Evolutionary conservation across 2,113 vertebrate genomes (phyloP), one percentile per base, ranked within the genome.

Genomic region (Heterochromis multidens): DNA sequence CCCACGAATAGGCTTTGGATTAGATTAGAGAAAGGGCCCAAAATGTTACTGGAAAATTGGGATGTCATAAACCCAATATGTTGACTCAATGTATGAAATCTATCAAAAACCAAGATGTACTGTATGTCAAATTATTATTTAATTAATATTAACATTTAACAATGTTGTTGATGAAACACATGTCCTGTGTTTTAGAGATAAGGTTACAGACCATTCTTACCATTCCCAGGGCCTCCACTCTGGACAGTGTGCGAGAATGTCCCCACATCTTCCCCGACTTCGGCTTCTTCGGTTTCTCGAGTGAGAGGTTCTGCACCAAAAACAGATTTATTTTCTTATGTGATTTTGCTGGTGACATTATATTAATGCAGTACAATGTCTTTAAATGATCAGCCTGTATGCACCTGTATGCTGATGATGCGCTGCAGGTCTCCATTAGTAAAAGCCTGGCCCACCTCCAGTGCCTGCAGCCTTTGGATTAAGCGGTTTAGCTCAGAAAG

Each of bases 241-340:
- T 96, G 86, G 98, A 97, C 1, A 98, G 95, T 3, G 97, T 98
- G 78, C 95, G 98, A 87, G 61, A 97, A 83, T 96, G 98, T 77
- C 97, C 97, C 97, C 97, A 98, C 59, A 97, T 96, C 86, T 95
- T 97, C 58, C 95, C 97, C 25, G 81, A 92, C 67, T 96, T 97
- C 3, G 77, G 4, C 61, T 97, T 99, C 93, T 97, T 98, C 0
- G 97, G 97, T 82, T 97, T 98, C 92, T 97, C 97, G 0, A 97
- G 74, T 60, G 0, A 97, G 77, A 94, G 87, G 89, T 96, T 96
- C 85, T 87, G 76, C 21, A 74, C 25, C 11, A 14, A 27, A 81
- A 58, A 12, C 9, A 56, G 17, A 31, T 58, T 37, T 8, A 57
- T 43, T 80, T 40, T 1, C 58, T 14, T 29, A 7, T 1, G 7